Conservation (phyloP, 2,888 invertebrate species). For the Notodonta dromedarius region DNA sequence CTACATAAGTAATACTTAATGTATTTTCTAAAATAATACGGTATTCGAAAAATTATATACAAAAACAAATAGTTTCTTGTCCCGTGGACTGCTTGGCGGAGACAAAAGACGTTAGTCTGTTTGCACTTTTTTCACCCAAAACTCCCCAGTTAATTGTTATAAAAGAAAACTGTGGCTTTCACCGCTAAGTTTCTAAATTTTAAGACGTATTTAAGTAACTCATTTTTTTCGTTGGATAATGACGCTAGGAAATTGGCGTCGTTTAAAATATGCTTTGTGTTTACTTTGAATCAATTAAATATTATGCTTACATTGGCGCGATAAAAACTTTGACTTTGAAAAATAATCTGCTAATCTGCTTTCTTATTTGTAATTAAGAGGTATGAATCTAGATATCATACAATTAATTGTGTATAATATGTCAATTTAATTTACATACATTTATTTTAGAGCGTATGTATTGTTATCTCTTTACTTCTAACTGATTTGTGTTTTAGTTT, state of each 20-base stretch:
- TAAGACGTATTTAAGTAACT: slow-evolving; percentile 16
- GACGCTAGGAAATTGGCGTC: background rate
- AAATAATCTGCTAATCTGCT: no score
- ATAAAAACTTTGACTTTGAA: no score
- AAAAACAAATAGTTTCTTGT: slow-evolving; percentile 1
- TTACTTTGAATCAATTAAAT: background rate
- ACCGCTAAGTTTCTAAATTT: slow-evolving; percentile 37
- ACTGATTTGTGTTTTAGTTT: no score
- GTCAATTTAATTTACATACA: no score
- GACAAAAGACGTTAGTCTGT: slow-evolving; percentile 5
- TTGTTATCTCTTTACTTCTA: no score
- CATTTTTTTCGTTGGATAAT: background rate
- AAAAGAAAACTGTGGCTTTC: slow-evolving; percentile 40
- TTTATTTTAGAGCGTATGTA: no score
- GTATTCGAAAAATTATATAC: background rate
- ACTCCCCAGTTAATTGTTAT: slow-evolving; percentile 32
- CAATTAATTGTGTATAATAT: no score
- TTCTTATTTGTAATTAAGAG: no score
- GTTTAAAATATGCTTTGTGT: background rate
- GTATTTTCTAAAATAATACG: no score
- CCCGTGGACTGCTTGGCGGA: background rate
- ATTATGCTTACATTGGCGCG: background rate
- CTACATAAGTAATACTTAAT: no score
- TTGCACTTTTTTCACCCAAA: slow-evolving; percentile 31
- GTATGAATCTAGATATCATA: no score